phyloP scores from a whole-genome alignment of 2,797 vertebrate species.

The Bradypus variegatus region DNA sequence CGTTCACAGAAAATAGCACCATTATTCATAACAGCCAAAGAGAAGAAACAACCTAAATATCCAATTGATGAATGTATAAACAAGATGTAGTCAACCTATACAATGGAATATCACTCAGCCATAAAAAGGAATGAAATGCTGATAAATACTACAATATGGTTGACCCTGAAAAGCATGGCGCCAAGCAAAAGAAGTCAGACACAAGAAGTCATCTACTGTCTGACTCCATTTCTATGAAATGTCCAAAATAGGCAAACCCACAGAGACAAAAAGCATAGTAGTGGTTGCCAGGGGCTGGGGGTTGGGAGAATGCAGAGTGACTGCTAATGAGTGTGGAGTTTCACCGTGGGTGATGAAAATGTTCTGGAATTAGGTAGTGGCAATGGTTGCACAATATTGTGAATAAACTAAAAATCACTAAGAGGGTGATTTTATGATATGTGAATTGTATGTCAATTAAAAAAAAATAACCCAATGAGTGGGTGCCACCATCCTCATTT shows the following conservation, averaged over 20 bases:
- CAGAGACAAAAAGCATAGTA: neutral
- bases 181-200: no score
- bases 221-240: neutral
- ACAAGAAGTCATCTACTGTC: accelerated
- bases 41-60: neutral
- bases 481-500: neutral
- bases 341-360: neutral
- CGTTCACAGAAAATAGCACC: accelerated
- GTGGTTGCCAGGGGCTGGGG: neutral
- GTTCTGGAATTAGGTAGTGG: neutral
- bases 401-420: neutral
- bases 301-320: neutral
- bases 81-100: accelerated
- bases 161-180: neutral
- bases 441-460: neutral
- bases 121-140: neutral
- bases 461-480: neutral
- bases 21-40: neutral
- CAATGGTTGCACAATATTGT: no score
- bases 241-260: neutral
- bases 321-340: no score
- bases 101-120: accelerated
- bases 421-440: neutral
- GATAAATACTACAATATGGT: accelerated
- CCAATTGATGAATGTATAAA: neutral